Percentiles rank a stretch among this genome's conserved stretches.
Conservation (phyloP, 2,113 vertebrate genomes). For the Thalassarche chlororhynchos region DNA sequence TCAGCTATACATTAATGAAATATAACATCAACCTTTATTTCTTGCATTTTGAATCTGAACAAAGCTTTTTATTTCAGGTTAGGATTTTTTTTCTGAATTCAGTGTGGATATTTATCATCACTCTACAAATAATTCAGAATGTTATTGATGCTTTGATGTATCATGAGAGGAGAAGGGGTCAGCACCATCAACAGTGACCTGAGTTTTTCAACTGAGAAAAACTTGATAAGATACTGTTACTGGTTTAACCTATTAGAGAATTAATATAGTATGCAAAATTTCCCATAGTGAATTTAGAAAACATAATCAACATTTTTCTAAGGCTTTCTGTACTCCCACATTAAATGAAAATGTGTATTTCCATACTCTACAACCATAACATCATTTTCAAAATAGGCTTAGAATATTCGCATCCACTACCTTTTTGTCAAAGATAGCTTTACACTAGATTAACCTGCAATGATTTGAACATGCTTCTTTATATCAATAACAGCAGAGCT, state of each 20-base stretch:
- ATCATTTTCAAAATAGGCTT: background rate
- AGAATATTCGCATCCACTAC: background rate
- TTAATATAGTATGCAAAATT: background rate
- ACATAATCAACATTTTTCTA: background rate
- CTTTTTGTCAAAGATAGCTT: background rate
- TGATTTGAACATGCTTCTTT: background rate
- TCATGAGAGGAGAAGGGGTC: background rate
- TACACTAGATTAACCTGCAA: background rate
- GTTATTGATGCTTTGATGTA: background rate
- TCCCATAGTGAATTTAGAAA: background rate
- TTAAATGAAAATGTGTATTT: background rate
- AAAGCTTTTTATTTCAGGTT: background rate
- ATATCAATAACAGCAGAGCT: background rate
- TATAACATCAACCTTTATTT: background rate
- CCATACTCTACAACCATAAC: background rate
- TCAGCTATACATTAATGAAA: background rate
- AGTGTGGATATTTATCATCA: rapidly evolving
- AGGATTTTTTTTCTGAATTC: background rate
- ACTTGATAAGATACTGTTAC: background rate
- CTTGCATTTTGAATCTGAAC: background rate
- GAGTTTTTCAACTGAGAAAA: background rate
- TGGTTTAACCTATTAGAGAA: background rate
- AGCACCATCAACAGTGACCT: background rate
- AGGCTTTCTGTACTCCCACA: background rate
- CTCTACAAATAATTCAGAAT: background rate